Percentiles rank a stretch among this genome's conserved stretches.
These are phyloP conservation scores for Agonopterix alstromeriana DNA, from an alignment of 2,888 invertebrate genomes.

Conservation along the genomic window DNA sequence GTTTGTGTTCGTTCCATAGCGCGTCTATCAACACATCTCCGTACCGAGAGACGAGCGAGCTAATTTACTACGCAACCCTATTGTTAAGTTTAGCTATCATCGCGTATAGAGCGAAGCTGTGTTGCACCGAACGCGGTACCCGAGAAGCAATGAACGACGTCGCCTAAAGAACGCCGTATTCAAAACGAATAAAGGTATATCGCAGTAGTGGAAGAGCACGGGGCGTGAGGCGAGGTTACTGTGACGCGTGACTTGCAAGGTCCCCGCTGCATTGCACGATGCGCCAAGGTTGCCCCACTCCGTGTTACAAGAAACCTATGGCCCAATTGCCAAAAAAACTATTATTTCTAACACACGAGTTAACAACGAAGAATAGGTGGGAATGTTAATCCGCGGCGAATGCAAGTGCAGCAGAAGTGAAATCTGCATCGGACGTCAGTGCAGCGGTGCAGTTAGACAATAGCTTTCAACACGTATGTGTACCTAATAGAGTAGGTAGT, in stretches of 20 bases:
- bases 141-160: conserved; percentile 40
- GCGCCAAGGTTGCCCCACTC: conserved; percentile 74
- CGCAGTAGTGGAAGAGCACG: conserved; percentile 58
- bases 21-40: conserved; percentile 63
- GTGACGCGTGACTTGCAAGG: conserved; percentile 78
- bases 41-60: conserved; percentile 20
- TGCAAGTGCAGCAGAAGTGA: conserved; percentile 47
- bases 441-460: conserved; percentile 51
- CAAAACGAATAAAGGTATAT: conserved; percentile 36
- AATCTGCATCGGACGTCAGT: conserved; percentile 55
- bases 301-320: conserved; percentile 45
- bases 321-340: conserved; percentile 13
- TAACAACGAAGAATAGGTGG: neutral
- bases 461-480: conserved; percentile 31
- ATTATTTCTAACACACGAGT: neutral
- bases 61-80: conserved; percentile 16
- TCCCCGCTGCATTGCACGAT: conserved; percentile 75
- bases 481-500: conserved; percentile 1
- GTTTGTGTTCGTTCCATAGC: conserved; percentile 65
- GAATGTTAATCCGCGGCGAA: conserved; percentile 7
- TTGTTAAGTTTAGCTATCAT: conserved; percentile 21
- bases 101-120: conserved; percentile 16
- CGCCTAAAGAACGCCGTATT: conserved; percentile 17
- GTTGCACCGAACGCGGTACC: neutral
- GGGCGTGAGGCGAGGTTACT: conserved; percentile 73